A percentile compares a stretch with the other conserved stretches of the same genome.
These are phyloP conservation scores for Phania funesta DNA, from an alignment of 2,888 invertebrate species.

Conservation along the genomic window DNA sequence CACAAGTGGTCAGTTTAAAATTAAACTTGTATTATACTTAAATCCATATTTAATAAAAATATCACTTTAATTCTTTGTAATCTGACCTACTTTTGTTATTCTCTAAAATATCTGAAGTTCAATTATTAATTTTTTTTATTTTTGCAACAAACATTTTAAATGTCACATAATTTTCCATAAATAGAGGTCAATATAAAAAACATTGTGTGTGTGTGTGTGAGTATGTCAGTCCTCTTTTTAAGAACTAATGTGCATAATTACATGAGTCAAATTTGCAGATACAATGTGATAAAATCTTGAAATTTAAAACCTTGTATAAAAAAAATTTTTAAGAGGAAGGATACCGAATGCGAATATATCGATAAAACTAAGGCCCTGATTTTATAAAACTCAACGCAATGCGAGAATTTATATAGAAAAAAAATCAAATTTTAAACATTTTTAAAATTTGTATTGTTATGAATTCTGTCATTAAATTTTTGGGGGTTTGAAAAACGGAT, in stretches of 20 bases:
- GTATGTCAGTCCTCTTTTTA: not conserved
- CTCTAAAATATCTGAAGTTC: not conserved
- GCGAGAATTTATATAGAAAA: too few relatives aligned
- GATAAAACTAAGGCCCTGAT: not conserved
- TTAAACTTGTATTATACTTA: too few relatives aligned
- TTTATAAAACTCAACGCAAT: not conserved
- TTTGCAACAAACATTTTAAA: constrained; percentile 3
- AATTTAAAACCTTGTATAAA: constrained; percentile 2
- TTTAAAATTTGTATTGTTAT: too few relatives aligned
- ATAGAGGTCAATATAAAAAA: constrained; percentile 33
- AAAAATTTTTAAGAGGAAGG: not conserved
- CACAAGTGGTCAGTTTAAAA: too few relatives aligned
- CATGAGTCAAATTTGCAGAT: constrained; percentile 16
- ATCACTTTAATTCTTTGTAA: too few relatives aligned
- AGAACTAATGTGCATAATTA: constrained; percentile 10
- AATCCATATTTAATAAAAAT: too few relatives aligned
- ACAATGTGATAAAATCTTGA: constrained; percentile 30
- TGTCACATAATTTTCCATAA: not conserved
- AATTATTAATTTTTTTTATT: not conserved
- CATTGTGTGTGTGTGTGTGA: not conserved
- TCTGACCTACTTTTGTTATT: not conserved
- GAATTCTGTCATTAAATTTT: too few relatives aligned
- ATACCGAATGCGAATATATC: not conserved
- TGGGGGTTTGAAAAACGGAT: too few relatives aligned
- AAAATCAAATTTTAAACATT: too few relatives aligned